Evolutionary conservation across 2,113 vertebrate genomes (phyloP).

Genomic region (Sminthopsis crassicaudata): DNA sequence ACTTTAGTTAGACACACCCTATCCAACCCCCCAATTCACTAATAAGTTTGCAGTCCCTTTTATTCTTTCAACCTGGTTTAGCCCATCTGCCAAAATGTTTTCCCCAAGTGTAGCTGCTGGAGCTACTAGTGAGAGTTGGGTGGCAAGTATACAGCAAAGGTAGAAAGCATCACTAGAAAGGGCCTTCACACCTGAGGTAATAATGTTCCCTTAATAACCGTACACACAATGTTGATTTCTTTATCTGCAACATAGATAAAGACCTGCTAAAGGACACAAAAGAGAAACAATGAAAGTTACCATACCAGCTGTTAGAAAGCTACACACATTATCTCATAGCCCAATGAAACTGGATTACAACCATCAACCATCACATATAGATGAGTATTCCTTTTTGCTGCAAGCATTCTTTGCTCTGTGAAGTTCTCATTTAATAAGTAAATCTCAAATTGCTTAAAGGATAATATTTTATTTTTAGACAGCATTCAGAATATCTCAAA

Average conservation of each 20-base stretch:
- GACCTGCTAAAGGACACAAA: background rate
- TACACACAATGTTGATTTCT: background rate
- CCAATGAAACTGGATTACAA: background rate
- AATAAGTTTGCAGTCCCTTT: too few species aligned
- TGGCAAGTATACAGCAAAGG: too few species aligned
- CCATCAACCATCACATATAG: background rate
- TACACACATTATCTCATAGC: background rate
- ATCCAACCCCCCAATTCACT: too few species aligned
- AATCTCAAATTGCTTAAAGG: background rate
- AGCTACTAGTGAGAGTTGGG: too few species aligned
- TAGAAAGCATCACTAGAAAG: too few species aligned
- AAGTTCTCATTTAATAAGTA: background rate
- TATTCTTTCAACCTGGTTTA: too few species aligned
- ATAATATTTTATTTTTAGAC: background rate
- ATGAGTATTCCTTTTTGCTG: background rate
- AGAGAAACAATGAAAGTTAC: background rate
- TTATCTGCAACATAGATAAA: background rate
- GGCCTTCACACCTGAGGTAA: background rate
- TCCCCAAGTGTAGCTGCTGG: too few species aligned
- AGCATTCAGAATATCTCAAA: background rate
- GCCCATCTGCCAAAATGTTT: too few species aligned
- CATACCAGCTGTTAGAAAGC: background rate
- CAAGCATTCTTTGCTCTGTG: background rate
- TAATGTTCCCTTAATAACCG: background rate
- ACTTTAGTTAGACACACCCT: too few species aligned